These are phyloP conservation scores for Odontocerum albicorne DNA, from an alignment of 2,888 invertebrate genomes.

Conservation along the genomic window DNA sequence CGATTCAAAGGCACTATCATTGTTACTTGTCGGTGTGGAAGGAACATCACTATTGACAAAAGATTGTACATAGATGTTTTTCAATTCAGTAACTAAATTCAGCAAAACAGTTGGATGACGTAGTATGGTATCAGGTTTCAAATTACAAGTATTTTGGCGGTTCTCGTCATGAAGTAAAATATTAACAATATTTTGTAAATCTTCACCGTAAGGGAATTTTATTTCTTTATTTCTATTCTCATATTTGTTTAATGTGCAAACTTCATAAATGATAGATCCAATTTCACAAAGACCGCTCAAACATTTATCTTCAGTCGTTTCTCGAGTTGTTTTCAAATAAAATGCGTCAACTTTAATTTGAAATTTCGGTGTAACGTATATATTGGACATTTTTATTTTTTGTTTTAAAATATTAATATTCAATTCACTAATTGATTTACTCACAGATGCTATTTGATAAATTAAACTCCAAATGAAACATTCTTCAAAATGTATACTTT, in stretches of 20 bases:
- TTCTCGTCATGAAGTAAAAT: slow-evolving; percentile 46
- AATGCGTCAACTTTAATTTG: slow-evolving; percentile 51
- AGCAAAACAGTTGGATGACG: slow-evolving; percentile 55
- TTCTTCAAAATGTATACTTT: slow-evolving; percentile 47
- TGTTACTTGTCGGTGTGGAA: slow-evolving; percentile 7
- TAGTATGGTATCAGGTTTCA: slow-evolving; percentile 50
- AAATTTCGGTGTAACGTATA: slow-evolving; percentile 47
- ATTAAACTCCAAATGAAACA: slow-evolving; percentile 51
- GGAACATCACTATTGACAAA: too few species aligned
- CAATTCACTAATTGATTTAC: slow-evolving; percentile 44
- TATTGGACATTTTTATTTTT: slow-evolving; percentile 44
- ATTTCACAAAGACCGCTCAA: slow-evolving; percentile 43
- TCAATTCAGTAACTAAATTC: slow-evolving; percentile 45
- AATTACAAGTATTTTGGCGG: slow-evolving; percentile 30
- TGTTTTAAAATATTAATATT: slow-evolving; percentile 44
- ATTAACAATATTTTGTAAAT: slow-evolving; percentile 47
- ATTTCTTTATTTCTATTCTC: slow-evolving; percentile 40
- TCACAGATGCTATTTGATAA: slow-evolving; percentile 47
- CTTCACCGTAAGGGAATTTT: slow-evolving; percentile 35
- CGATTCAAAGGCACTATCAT: slow-evolving; percentile 35
- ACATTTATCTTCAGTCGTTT: slow-evolving; percentile 35
- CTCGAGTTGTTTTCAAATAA: slow-evolving; percentile 40
- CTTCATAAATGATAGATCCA: slow-evolving; percentile 44
- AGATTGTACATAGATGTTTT: slow-evolving; percentile 36
- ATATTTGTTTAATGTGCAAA: slow-evolving; percentile 42